Percentiles rank a stretch among this genome's conserved stretches.
phyloP scores from a whole-genome alignment of 2,888 invertebrate species.

The Mythimna albipuncta region DNA sequence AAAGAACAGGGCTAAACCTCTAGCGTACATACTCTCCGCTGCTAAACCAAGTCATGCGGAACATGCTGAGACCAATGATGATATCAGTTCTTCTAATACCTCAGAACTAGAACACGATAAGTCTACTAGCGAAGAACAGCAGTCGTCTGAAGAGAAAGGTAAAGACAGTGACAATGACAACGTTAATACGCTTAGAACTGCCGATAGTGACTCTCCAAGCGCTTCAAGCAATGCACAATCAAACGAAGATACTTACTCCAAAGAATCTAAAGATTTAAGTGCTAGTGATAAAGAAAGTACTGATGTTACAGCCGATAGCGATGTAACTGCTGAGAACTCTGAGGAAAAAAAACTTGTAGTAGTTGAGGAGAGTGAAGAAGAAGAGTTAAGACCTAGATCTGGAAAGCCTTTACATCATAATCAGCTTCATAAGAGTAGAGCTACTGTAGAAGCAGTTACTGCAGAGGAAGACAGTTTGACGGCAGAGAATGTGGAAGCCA shows the following conservation, averaged over 20 bases:
- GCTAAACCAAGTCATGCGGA: slow-evolving; percentile 42
- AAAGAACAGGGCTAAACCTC: slow-evolving; percentile 56
- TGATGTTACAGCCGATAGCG: slow-evolving; percentile 17
- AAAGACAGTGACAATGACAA: slow-evolving; percentile 15
- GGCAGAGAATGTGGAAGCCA: background rate
- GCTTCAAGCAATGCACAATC: slow-evolving; percentile 27
- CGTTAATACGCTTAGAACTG: slow-evolving; percentile 8
- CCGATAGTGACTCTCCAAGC: slow-evolving; percentile 6
- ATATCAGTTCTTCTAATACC: slow-evolving; percentile 32
- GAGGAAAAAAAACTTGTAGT: background rate
- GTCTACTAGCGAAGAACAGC: slow-evolving; percentile 47
- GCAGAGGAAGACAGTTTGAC: slow-evolving; percentile 5
- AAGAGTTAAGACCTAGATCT: background rate
- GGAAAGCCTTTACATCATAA: background rate
- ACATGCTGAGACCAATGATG: slow-evolving; percentile 20
- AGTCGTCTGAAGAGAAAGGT: slow-evolving; percentile 33
- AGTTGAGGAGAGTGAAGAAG: slow-evolving; percentile 36
- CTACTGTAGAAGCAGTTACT: background rate
- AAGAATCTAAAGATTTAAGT: slow-evolving; percentile 19
- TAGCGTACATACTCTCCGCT: slow-evolving; percentile 59
- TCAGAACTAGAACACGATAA: slow-evolving; percentile 46
- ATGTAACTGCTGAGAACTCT: slow-evolving; percentile 27
- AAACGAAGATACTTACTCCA: slow-evolving; percentile 24
- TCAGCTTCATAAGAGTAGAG: background rate
- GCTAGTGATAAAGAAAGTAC: slow-evolving; percentile 27